These are phyloP conservation scores for Trichopoda pennipes DNA, from an alignment of 2,888 invertebrate species.

Conservation along the genomic window DNA sequence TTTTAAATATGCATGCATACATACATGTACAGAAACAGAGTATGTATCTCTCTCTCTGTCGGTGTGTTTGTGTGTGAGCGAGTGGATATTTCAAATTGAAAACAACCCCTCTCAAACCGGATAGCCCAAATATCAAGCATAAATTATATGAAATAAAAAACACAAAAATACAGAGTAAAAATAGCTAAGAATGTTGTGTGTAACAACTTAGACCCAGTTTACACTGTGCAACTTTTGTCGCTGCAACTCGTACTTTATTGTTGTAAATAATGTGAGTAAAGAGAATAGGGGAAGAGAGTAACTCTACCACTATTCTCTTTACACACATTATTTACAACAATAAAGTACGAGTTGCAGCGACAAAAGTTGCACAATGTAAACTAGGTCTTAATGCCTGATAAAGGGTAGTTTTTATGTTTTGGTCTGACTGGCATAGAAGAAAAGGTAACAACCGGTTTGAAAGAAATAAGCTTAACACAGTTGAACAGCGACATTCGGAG, in stretches of 20 bases:
- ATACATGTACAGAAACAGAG: background rate
- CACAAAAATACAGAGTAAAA: conserved; percentile 24
- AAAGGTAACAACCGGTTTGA: conserved; percentile 62
- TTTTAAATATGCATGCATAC: conserved; percentile 13
- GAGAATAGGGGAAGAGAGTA: too few species aligned
- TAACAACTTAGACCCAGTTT: too few species aligned
- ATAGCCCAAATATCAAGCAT: conserved; percentile 47
- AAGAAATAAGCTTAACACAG: conserved; percentile 69
- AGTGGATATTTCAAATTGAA: conserved; percentile 6
- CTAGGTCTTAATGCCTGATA: conserved; percentile 12
- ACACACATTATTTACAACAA: too few species aligned
- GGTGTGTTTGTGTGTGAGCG: background rate
- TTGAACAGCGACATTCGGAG: conserved; percentile 78
- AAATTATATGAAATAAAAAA: background rate
- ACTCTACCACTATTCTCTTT: too few species aligned
- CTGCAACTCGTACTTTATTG: too few species aligned
- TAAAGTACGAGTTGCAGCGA: too few species aligned
- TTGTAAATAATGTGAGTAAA: too few species aligned
- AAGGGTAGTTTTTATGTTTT: conserved; percentile 66
- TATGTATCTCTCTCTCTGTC: too few species aligned
- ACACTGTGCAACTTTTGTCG: too few species aligned
- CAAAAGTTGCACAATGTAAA: too few species aligned
- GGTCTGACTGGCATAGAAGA: conserved; percentile 19
- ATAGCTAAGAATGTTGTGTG: background rate
- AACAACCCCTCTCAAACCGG: conserved; percentile 55